A percentile compares a stretch with the other conserved stretches of the same genome.
Evolutionary conservation across 2,113 vertebrate genomes (phyloP).

Genomic region (Prochilodus magdalenae): DNA sequence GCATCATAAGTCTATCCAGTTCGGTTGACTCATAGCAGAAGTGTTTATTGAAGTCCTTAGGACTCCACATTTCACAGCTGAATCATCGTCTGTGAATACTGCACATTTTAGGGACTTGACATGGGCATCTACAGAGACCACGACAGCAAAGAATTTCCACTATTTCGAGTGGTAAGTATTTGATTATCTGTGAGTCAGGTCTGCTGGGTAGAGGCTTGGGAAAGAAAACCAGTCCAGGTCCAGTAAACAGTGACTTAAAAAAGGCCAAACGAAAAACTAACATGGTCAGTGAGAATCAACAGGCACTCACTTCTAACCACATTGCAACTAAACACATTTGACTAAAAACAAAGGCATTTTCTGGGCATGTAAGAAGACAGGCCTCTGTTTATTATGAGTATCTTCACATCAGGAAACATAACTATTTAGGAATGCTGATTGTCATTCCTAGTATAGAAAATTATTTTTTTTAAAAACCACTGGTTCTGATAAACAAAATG

Average conservation of each 20-base stretch:
- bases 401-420: too few relatives aligned
- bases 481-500: too few relatives aligned
- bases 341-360: slow-evolving; percentile 16
- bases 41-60: slow-evolving; percentile 61
- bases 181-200: slow-evolving; percentile 49
- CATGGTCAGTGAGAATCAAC: slow-evolving; percentile 24
- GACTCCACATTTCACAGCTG: slow-evolving; percentile 62
- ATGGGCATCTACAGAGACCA: slow-evolving; percentile 44
- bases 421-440: too few relatives aligned
- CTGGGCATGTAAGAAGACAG: too few relatives aligned
- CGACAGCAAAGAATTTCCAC: slow-evolving; percentile 42
- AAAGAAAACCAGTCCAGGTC: slow-evolving; percentile 30
- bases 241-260: slow-evolving; percentile 38
- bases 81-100: slow-evolving; percentile 67
- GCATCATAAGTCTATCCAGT: slow-evolving; percentile 37
- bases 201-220: slow-evolving; percentile 22
- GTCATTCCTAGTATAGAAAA: too few relatives aligned
- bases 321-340: slow-evolving; percentile 24
- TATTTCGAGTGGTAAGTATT: slow-evolving; percentile 15
- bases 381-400: too few relatives aligned
- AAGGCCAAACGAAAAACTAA: slow-evolving; percentile 19
- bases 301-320: background rate
- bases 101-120: slow-evolving; percentile 46
- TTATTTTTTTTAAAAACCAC: too few relatives aligned
- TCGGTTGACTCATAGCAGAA: slow-evolving; percentile 60